Evolutionary conservation across 2,113 vertebrate genomes (phyloP), one percentile per base, ranked within the genome.

Genomic region (Phainopepla nitens): DNA sequence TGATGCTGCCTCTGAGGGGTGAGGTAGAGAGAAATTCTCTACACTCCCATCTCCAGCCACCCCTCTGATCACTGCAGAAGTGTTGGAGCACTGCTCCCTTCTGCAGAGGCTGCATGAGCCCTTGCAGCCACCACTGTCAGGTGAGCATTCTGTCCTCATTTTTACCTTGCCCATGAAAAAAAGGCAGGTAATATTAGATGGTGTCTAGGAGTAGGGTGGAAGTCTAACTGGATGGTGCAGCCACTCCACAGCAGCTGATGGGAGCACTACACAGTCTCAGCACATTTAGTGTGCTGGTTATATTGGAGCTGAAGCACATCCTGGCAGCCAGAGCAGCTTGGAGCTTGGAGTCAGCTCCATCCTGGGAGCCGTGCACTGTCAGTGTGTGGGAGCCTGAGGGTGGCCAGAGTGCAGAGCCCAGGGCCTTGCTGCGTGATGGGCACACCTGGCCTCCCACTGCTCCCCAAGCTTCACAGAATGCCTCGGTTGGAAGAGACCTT

Each of bases 351-450:
- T 50, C 82, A 57, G 78, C 56, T 66, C 75, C 65, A 31, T 11
- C 22, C 82, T 9, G 2, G 36, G 31, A 87, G 35, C 60, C 0
- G 0, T 0, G 33, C 0, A 0, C 4, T 23, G 35, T 5, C 0
- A 2, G 44, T 27, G 4, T 0, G 1, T 0, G 57, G 39, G 49
- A 64, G 39, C 23, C 7, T 4, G 33, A 69, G 44, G 1, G 4
- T 1, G 7, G 57, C 56, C 0, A 0, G 41, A n/a, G 39, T 0
- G 0, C 33, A 24, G 73, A 60, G 64, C 50, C 31, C 1, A 4
- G 1, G 2, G 10, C 17, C n/a, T 3, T 19, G 47, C 57, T 23
- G 15, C 31, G 29, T 19, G 9, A 28, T 5, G 16, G 80, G 71
- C 28, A 58, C 25, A 9, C 10, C 33, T 2, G 8, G 68, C 29